Base-by-base conservation (phyloP, 1,140 invertebrate species). In the Venustaconcha ellipsiformis region DNA sequence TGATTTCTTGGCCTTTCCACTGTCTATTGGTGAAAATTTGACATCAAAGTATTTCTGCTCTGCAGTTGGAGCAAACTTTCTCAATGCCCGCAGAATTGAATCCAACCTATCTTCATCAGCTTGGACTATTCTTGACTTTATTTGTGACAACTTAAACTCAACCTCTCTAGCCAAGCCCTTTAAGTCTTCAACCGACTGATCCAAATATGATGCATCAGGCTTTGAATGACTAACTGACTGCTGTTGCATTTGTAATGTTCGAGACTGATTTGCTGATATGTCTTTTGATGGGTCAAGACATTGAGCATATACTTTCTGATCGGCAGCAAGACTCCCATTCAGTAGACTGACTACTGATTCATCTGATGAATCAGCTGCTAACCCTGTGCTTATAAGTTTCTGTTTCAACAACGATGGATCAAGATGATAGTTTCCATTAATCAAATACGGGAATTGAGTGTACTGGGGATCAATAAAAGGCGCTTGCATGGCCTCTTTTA, bases 71-170 rank as follows among this genome's bases (percentile, higher is more conserved):
- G 83, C 79, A 76, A 87, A 84, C 60, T 84, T 88, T 70, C 80
- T 78, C 30, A 88, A 70, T 23, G 87, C 79, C 5, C 77, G 23
- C 18, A 88, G 70, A 63, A 88, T 85, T 14, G 76, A 82, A 68
- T 88, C 87, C 0, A 88, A 67, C 68, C 81, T 83, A 15, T 83
- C 76, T 74, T 87, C 87, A 76, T 88, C 86, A 17, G 84, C 82
- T 58, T 75, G 76, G 2, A 85, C 78, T 67, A 88, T 83, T 67
- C 82, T 84, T 14, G 77, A 77, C 66, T 86, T 86, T n/a, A 88
- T 88, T 26, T 79, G 70, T 60, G 77, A 77, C 23, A 88, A 76
- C 64, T 83, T 85, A 55, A 70, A 69, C 71, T 88, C 86, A 12
- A 88, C 86, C 74, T 84, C 83, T 58, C 82, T 79, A 12, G 86